These are phyloP conservation scores for Kryptolebias ocellatus DNA, from an alignment of 2,797 vertebrate genomes.

Conservation along the genomic window DNA sequence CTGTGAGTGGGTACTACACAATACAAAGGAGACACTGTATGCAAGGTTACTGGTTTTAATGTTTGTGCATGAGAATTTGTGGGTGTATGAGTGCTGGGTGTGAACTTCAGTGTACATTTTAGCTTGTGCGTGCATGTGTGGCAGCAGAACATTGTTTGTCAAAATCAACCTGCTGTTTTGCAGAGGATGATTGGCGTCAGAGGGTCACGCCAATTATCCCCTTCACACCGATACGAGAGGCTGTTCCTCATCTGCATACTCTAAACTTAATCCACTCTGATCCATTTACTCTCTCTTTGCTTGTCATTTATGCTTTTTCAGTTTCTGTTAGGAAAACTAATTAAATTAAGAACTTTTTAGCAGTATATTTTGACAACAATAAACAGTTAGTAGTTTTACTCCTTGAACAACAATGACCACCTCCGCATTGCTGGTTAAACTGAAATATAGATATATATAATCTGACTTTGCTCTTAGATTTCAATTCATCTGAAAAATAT, in stretches of 20 bases:
- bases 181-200: slow-evolving; percentile 51
- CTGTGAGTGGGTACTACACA: slow-evolving; percentile 55
- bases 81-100: slow-evolving; percentile 24
- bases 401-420: neutral
- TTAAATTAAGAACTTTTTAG: neutral
- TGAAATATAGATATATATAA: neutral
- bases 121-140: slow-evolving; percentile 26
- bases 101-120: slow-evolving; percentile 14
- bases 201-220: slow-evolving; percentile 69
- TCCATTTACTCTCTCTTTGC: slow-evolving; percentile 17
- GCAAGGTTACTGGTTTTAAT: slow-evolving; percentile 34
- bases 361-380: neutral
- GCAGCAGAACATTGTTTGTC: slow-evolving; percentile 48
- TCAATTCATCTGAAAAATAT: neutral
- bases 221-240: slow-evolving; percentile 49
- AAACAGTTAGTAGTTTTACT: neutral
- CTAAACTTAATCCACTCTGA: slow-evolving; percentile 10
- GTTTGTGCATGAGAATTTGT: slow-evolving; percentile 36
- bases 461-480: neutral
- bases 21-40: slow-evolving; percentile 48
- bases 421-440: neutral
- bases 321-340: neutral
- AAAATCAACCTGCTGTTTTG: slow-evolving; percentile 39
- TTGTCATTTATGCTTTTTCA: slow-evolving; percentile 21
- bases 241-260: slow-evolving; percentile 11